Percentiles rank a stretch among this genome's conserved stretches.
These are phyloP conservation scores for Tetheella fluctuosa DNA, from an alignment of 2,888 invertebrate genomes.

Conservation along the genomic window DNA sequence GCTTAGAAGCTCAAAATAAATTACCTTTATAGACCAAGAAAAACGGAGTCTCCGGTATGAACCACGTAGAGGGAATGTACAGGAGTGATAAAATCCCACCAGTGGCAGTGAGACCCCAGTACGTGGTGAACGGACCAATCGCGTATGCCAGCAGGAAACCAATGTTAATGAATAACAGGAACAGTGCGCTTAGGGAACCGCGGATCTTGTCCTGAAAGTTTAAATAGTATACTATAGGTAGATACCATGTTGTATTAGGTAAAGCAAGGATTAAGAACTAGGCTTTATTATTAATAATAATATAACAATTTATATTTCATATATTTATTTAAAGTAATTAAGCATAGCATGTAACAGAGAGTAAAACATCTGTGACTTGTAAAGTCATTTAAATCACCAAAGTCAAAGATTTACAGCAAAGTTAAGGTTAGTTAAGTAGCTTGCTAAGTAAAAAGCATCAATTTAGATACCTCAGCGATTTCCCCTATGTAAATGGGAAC, in stretches of 20 bases:
- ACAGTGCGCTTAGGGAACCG: slow-evolving; percentile 91
- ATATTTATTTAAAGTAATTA: too few relatives aligned
- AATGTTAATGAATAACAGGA: slow-evolving; percentile 89
- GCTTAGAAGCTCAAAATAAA: background rate
- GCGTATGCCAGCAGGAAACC: slow-evolving; percentile 89
- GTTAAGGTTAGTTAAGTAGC: too few relatives aligned
- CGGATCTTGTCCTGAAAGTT: slow-evolving; percentile 87
- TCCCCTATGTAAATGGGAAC: slow-evolving; percentile 94
- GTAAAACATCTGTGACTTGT: too few relatives aligned
- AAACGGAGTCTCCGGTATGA: slow-evolving; percentile 93
- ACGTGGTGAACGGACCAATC: slow-evolving; percentile 89
- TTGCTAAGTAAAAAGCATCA: too few relatives aligned
- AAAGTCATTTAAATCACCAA: too few relatives aligned
- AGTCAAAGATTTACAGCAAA: too few relatives aligned
- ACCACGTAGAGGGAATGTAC: slow-evolving; percentile 86
- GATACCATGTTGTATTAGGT: too few relatives aligned
- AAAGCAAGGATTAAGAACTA: too few relatives aligned
- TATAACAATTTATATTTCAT: too few relatives aligned
- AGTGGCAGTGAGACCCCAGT: slow-evolving; percentile 86
- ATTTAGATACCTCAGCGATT: slow-evolving; percentile 86
- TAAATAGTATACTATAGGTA: too few relatives aligned
- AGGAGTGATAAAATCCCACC: slow-evolving; percentile 87
- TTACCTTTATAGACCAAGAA: slow-evolving; percentile 86
- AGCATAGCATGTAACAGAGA: too few relatives aligned
- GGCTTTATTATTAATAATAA: too few relatives aligned